Conservation (phyloP, 2,888 invertebrate species). For the Argyresthia albistria region DNA sequence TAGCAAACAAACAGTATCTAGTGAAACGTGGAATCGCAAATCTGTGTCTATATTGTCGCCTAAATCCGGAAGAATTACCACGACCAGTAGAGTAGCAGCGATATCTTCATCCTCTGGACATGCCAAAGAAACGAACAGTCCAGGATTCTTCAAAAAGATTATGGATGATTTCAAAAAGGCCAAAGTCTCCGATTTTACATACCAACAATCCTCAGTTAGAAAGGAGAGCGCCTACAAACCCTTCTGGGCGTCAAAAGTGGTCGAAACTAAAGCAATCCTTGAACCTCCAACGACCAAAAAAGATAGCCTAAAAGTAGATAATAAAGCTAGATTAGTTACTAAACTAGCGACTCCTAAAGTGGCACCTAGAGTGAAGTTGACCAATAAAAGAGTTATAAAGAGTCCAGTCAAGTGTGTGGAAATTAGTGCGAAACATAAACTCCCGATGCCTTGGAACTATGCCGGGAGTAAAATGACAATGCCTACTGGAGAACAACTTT, state of each 20-base stretch:
- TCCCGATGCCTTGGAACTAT: conserved; percentile 35
- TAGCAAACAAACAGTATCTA: conserved; percentile 21
- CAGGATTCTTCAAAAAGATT: conserved; percentile 36
- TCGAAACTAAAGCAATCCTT: conserved; percentile 15
- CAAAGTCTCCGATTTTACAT: conserved; percentile 47
- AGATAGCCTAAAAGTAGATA: not conserved
- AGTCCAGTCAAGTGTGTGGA: not conserved
- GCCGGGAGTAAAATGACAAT: conserved; percentile 51
- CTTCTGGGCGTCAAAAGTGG: conserved; percentile 47
- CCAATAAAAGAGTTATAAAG: not conserved
- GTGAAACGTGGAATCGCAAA: conserved; percentile 40
- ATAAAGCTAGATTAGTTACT: not conserved
- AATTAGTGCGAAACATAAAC: conserved; percentile 16
- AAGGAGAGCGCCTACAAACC: conserved; percentile 38
- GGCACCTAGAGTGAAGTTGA: not conserved
- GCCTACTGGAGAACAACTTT: conserved; percentile 52
- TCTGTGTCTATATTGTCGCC: conserved; percentile 49
- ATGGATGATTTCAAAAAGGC: conserved; percentile 43
- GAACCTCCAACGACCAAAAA: not conserved
- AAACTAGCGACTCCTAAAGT: not conserved
- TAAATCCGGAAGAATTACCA: conserved; percentile 39
- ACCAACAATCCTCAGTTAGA: conserved; percentile 38
- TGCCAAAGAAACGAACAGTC: conserved; percentile 1
- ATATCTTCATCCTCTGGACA: not conserved
- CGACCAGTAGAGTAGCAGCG: conserved; percentile 6